Base-by-base conservation (phyloP, 2,888 invertebrate species). In the Polydrusus cervinus region DNA sequence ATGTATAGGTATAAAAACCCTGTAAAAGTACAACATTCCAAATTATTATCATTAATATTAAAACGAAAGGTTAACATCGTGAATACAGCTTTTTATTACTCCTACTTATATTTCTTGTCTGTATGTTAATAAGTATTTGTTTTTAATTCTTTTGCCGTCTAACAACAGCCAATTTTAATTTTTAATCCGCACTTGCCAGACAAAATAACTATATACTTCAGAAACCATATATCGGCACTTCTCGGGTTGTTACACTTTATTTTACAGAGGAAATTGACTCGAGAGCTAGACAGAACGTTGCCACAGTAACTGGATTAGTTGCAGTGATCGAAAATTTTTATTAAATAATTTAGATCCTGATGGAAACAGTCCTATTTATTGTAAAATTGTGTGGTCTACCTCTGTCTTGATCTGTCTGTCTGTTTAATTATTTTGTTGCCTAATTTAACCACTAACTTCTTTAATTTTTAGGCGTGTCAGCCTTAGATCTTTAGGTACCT, bases 51-150 rank as follows among this genome's bases (percentile, higher is more conserved):
- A 34, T 55, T 55, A 5, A 30, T 55, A 14, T 55, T 55, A 9
- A 34, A 34, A 55, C 55, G 13, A 55, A 34, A 55, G 55, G 55
- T 55, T 55, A 55, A 55, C n/a, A 34, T 55, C 55, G 34, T 55
- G 55, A 9, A 34, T 55, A 55, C n/a, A n/a, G 55, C 2, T 55
- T 55, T 55, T 30, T 55, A 55, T 53, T 1, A 55, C 34, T 34
- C 55, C 55, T 55, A 55, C 55, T 55, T 55, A 55, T 14, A 30
- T 30, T 53, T 53, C 30, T 34, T 55, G 34, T 34, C 8, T 55
- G 53, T 53, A 34, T 55, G 55, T 0, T 55, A 34, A 53, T 30
- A 13, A 53, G 25, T 8, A 30, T 53, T 53, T 11, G n/a, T 53
- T 53, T 53, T 53, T n/a, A n/a, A n/a, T n/a, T n/a, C n/a, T n/a